Evolutionary conservation across 2,113 vertebrate species (phyloP).

Genomic region (Vulpes lagopus): DNA sequence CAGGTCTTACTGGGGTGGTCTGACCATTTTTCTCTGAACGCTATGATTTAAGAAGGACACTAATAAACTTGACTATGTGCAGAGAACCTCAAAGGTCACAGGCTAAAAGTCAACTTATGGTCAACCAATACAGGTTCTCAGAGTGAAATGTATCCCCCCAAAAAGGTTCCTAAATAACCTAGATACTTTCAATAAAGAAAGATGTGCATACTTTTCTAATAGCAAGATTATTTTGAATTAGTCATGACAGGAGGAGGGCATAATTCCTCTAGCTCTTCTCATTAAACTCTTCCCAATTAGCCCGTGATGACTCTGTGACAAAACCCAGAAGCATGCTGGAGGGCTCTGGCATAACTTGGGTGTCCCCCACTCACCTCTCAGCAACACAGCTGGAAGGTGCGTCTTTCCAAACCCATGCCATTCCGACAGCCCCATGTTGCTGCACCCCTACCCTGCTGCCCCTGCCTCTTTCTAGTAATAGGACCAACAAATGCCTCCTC

Average conservation of each 20-base stretch:
- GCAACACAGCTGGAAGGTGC: neutral
- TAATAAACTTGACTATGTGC: neutral
- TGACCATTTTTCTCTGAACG: neutral
- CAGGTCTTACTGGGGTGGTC: neutral
- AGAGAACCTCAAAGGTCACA: neutral
- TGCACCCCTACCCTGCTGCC: no score
- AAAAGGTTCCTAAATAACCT: neutral
- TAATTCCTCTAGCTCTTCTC: neutral
- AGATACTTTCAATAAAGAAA: neutral
- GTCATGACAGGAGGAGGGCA: neutral
- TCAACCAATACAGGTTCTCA: neutral
- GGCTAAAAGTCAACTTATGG: neutral
- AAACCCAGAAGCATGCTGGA: fast-evolving
- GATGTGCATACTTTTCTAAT: neutral
- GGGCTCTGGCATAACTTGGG: no score
- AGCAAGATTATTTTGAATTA: neutral
- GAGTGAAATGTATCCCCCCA: neutral
- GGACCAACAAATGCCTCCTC: neutral
- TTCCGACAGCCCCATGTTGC: fast-evolving
- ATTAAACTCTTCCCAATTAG: neutral
- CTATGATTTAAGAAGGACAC: neutral
- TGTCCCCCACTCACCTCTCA: neutral
- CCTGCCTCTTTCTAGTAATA: neutral
- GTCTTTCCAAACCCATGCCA: no score
- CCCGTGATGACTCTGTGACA: neutral